Percentiles rank a stretch among this genome's conserved stretches.
Conservation (phyloP, 2,888 invertebrate species). For the Himalopsyche kuldschensis region DNA sequence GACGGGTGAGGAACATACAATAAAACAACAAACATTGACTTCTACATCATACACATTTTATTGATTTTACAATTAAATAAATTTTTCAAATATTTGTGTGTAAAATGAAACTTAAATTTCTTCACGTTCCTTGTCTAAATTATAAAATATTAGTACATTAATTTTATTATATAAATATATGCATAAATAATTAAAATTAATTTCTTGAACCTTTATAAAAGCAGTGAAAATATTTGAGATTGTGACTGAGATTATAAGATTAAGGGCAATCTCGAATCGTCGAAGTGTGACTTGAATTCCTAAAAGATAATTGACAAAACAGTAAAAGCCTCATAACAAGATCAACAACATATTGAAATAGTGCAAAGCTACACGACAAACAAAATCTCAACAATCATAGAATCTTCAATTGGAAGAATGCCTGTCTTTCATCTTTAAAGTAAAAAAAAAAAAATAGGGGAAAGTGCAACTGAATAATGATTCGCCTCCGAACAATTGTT, state of each 20-base stretch:
- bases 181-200: constrained; percentile 21
- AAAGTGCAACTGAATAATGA: constrained; percentile 11
- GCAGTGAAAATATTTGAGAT: background rate
- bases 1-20: background rate
- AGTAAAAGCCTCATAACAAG: background rate
- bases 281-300: background rate
- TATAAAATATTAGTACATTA: constrained; percentile 32
- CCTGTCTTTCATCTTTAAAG: constrained; percentile 6
- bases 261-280: background rate
- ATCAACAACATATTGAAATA: background rate
- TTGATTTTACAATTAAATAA: constrained; percentile 23
- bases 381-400: background rate
- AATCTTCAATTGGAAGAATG: background rate
- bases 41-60: constrained; percentile 31
- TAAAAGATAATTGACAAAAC: background rate
- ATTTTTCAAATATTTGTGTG: constrained; percentile 23
- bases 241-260: constrained; percentile 4
- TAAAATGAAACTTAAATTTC: constrained; percentile 25
- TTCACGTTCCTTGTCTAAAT: constrained; percentile 5
- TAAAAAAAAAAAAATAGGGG: background rate
- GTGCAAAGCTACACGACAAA: background rate
- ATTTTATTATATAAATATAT: constrained; percentile 20
- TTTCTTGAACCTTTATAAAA: background rate
- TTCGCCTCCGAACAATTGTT: background rate
- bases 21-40: constrained; percentile 3